Conservation (phyloP, 2,113 vertebrate genomes). For the Oreotrochilus melanogaster region DNA sequence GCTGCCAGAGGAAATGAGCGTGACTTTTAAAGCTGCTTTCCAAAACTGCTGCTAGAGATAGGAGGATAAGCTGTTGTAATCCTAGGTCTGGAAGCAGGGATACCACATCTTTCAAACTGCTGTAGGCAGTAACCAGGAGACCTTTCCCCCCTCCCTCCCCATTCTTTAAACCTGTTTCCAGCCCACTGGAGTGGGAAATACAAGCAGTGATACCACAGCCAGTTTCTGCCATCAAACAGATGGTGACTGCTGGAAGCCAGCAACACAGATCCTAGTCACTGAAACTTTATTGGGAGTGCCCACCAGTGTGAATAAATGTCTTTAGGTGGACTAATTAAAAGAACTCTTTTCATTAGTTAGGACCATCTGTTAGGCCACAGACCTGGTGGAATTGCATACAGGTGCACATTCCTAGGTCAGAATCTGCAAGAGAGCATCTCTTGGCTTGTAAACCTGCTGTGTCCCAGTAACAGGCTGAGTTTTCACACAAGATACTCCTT, state of each 20-base stretch:
- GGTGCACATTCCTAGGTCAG: conserved; percentile 71
- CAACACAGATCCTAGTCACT: conserved; percentile 76
- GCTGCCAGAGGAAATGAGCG: conserved; percentile 32
- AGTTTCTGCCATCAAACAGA: conserved; percentile 85
- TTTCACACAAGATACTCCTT: neutral
- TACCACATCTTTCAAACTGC: conserved; percentile 54
- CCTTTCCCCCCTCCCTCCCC: neutral
- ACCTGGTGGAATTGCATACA: conserved; percentile 77
- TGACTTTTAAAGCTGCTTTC: conserved; percentile 59
- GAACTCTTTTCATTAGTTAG: conserved; percentile 83
- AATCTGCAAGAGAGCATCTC: conserved; percentile 1
- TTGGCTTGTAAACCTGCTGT: conserved; percentile 36
- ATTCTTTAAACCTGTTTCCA: conserved; percentile 72
- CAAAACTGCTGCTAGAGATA: conserved; percentile 49
- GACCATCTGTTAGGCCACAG: conserved; percentile 86
- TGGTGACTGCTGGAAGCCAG: conserved; percentile 86
- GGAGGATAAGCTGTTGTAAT: conserved; percentile 68
- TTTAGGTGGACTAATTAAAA: conserved; percentile 90
- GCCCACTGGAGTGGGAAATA: conserved; percentile 82
- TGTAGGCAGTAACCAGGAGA: conserved; percentile 42
- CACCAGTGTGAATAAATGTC: conserved; percentile 84
- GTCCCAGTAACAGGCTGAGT: conserved; percentile 39
- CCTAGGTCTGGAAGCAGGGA: conserved; percentile 54
- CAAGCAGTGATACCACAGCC: conserved; percentile 68
- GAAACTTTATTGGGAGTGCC: conserved; percentile 82